These are phyloP conservation scores for Alcis repandata DNA, from an alignment of 2,888 invertebrate species.

Conservation along the genomic window DNA sequence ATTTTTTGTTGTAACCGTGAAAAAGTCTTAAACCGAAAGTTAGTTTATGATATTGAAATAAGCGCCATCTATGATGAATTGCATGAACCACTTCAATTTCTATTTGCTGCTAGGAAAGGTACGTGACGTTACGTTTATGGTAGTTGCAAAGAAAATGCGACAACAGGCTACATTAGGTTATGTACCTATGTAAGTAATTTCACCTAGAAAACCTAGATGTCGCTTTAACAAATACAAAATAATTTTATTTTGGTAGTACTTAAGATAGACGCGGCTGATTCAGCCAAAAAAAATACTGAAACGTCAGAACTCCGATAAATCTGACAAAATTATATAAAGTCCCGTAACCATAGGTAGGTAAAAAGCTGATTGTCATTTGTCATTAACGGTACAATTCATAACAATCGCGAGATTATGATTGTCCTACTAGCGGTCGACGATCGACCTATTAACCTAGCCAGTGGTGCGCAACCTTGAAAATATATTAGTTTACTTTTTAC, in stretches of 20 bases:
- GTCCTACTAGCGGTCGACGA: conserved; percentile 71
- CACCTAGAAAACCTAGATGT: not conserved
- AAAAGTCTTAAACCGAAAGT: too few relatives aligned
- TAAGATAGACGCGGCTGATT: too few relatives aligned
- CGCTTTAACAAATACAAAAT: not conserved
- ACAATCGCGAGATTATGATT: conserved; percentile 37
- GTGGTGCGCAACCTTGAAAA: conserved; percentile 56
- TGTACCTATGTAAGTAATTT: not conserved
- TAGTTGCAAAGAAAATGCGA: too few relatives aligned
- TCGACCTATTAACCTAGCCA: conserved; percentile 82
- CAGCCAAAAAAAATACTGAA: too few relatives aligned
- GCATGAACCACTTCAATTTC: conserved; percentile 1
- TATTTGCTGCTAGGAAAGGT: not conserved
- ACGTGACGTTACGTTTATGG: not conserved
- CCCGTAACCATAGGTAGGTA: too few relatives aligned
- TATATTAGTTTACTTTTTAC: too few relatives aligned
- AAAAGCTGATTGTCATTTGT: conserved; percentile 13
- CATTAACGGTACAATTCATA: conserved; percentile 18
- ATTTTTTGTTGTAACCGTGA: too few relatives aligned
- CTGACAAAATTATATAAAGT: too few relatives aligned
- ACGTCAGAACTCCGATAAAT: too few relatives aligned
- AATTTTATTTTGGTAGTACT: too few relatives aligned
- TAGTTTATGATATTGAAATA: not conserved
- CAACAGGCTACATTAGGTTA: too few relatives aligned
- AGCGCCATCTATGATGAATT: conserved; percentile 12